Conservation (phyloP, 2,113 vertebrate genomes). For the Hypanus sabinus region DNA sequence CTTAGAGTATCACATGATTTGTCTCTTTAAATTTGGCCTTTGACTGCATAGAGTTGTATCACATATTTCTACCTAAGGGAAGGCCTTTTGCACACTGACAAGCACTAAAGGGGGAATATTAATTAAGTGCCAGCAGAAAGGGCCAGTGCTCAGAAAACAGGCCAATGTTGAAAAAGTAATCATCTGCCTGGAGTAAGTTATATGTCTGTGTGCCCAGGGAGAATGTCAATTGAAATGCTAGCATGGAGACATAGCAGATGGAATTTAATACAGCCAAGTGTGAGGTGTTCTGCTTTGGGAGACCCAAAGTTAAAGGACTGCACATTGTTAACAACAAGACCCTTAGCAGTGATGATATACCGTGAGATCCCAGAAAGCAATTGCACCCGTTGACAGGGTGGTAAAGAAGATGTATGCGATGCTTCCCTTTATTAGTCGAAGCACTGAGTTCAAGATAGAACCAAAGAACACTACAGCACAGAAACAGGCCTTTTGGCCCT, state of each 20-base stretch:
- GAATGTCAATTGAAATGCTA: background rate
- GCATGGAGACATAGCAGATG: background rate
- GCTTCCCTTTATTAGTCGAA: too few species aligned
- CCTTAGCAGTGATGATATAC: too few species aligned
- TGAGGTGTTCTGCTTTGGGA: too few species aligned
- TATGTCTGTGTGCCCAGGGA: background rate
- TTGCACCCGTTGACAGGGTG: too few species aligned
- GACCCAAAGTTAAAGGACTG: too few species aligned
- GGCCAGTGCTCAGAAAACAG: background rate
- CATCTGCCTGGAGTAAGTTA: background rate
- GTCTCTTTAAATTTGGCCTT: background rate
- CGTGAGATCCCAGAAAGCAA: too few species aligned
- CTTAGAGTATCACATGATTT: background rate
- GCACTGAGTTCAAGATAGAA: too few species aligned
- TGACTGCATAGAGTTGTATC: background rate
- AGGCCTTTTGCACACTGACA: background rate
- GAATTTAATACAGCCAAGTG: too few species aligned
- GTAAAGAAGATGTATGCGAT: too few species aligned
- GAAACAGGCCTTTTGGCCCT: too few species aligned
- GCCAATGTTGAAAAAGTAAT: background rate
- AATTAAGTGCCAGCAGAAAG: background rate
- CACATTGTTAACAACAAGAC: too few species aligned
- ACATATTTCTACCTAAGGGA: background rate
- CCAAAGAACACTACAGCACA: too few species aligned
- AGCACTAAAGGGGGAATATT: background rate